Base-by-base conservation (phyloP, 2,888 invertebrate species). In the Drosophila paucipuncta region DNA sequence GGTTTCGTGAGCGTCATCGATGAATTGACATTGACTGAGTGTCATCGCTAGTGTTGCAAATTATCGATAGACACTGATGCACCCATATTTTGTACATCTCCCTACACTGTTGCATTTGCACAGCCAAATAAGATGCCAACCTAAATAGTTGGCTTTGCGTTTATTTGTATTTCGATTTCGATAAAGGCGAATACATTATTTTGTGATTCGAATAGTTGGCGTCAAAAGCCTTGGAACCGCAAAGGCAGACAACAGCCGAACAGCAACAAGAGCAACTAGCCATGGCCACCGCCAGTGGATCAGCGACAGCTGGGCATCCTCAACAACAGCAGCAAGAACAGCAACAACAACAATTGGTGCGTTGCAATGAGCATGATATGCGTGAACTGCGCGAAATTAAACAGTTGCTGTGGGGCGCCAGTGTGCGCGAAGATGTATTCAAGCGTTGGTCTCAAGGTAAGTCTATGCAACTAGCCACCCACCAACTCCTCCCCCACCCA, bases 401-500 rank as follows among this genome's bases (percentile, higher is more conserved):
- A 91, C 95, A 95, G 76, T 94, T 98, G 82, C 94, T 98, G 78
- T 98, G 98, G 98, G 98, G 98, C 81, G 95, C 95, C 83, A 95
- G 95, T 90, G 96, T 98, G 80, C 97, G 97, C 92, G 95, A 96
- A 84, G 98, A 98, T 91, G 97, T 98, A 79, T 98, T 98, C 93
- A 95, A 95, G 90, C 95, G 98, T 91, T 98, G 98, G 98, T 97
- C 97, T 82, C 98, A 98, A 95, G 97, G 97, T 96, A 82, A 85
- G 76, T 70, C 39, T 13, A 54, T 60, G 28, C 25, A 52, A 59
- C 57, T 53, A 35, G 39, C 54, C 49, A 61, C 49, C 22, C 22
- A 50, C 47, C 30, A 31, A 33, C 28, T 16, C 28, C 35, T 22
- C 28, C 9, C 10, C 25, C 47, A 22, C 22, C 9, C 16, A 16